phyloP scores from a whole-genome alignment of 2,797 vertebrate species.

The Neopelma chrysocephalum region DNA sequence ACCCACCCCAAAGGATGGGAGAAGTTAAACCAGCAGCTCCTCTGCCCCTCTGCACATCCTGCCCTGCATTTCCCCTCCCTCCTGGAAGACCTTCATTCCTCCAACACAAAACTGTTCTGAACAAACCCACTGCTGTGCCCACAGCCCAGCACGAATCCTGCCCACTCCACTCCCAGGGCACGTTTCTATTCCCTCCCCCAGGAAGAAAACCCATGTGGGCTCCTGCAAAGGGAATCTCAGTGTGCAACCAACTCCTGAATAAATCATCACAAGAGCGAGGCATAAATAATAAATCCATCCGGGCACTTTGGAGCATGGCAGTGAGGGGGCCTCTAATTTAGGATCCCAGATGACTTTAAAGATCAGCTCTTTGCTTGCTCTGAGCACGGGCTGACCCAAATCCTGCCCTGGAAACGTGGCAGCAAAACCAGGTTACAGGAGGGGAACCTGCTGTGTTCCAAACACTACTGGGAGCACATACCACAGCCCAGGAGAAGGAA shows the following conservation, averaged over 20 bases:
- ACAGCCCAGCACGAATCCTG: neutral
- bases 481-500: neutral
- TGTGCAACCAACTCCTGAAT: neutral
- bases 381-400: neutral
- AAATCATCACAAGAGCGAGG: neutral
- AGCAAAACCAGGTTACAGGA: neutral
- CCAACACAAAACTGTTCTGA: neutral
- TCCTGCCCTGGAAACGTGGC: neutral
- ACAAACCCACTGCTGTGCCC: neutral
- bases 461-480: neutral
- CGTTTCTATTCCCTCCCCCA: neutral
- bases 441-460: neutral
- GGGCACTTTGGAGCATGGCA: neutral
- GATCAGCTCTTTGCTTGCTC: neutral
- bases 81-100: neutral
- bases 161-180: neutral
- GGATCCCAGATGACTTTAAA: neutral
- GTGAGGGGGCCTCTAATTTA: neutral
- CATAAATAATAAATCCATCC: conserved; percentile 15
- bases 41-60: accelerated
- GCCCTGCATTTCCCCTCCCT: neutral
- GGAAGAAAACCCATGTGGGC: neutral
- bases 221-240: neutral
- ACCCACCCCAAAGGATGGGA: accelerated
- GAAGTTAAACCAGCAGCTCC: neutral